A percentile compares a stretch with the other conserved stretches of the same genome.
Evolutionary conservation across 2,888 invertebrate species (phyloP).

Genomic region (Fissipunctia ypsillon): DNA sequence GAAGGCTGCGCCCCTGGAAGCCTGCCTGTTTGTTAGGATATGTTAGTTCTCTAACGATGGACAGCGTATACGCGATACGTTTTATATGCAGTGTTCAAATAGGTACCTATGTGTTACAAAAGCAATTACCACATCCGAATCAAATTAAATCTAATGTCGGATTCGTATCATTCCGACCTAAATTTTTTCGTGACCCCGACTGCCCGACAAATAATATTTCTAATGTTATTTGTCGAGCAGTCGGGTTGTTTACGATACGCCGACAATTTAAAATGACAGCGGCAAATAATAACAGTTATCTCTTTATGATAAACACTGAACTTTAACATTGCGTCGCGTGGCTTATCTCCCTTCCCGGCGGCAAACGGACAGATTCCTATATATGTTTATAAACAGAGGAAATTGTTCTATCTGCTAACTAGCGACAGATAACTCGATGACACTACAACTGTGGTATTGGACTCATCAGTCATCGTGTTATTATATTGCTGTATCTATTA

Average conservation of each 20-base stretch:
- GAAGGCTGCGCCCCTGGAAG: no score
- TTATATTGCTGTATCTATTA: slow-evolving; percentile 14
- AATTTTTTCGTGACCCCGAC: slow-evolving; percentile 30
- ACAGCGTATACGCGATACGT: neutral
- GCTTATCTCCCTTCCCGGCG: slow-evolving; percentile 73
- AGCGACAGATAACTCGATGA: slow-evolving; percentile 35
- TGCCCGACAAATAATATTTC: slow-evolving; percentile 43
- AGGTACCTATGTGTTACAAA: slow-evolving; percentile 15
- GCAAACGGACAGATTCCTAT: slow-evolving; percentile 66
- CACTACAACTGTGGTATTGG: slow-evolving; percentile 25
- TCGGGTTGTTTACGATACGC: slow-evolving; percentile 27
- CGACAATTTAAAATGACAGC: slow-evolving; percentile 41
- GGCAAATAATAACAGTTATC: slow-evolving; percentile 58
- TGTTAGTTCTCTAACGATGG: neutral
- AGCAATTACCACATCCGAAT: slow-evolving; percentile 16
- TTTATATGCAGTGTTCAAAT: slow-evolving; percentile 6
- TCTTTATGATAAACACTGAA: slow-evolving; percentile 62
- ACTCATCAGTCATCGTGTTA: slow-evolving; percentile 15
- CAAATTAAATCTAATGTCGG: slow-evolving; percentile 27
- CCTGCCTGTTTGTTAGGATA: neutral
- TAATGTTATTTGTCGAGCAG: no score
- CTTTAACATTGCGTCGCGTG: slow-evolving; percentile 75
- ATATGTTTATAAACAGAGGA: slow-evolving; percentile 51
- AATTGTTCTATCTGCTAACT: slow-evolving; percentile 47
- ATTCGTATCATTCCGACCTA: slow-evolving; percentile 31